Evolutionary conservation across 2,113 vertebrate genomes (phyloP).

Genomic region (Anoura caudifer): DNA sequence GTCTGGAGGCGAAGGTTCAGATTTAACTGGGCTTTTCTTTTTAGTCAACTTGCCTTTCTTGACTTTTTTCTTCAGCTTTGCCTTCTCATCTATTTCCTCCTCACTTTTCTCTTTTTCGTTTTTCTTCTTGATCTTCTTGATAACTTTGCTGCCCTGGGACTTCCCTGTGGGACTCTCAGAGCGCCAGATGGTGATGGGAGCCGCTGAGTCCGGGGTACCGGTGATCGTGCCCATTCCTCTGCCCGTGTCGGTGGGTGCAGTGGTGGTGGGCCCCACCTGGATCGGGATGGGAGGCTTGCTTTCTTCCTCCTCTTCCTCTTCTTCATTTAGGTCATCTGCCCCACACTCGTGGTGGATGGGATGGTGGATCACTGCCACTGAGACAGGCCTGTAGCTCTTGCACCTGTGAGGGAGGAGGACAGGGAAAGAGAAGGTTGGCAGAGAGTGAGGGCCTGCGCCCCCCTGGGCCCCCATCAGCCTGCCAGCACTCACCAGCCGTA

Average conservation of each 20-base stretch:
- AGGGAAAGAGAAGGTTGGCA: accelerated
- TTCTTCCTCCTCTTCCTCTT: slow-evolving; percentile 66
- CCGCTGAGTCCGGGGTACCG: neutral
- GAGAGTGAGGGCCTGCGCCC: neutral
- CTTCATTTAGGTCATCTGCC: slow-evolving; percentile 85
- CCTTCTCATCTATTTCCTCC: slow-evolving; percentile 67
- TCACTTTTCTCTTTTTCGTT: slow-evolving; percentile 81
- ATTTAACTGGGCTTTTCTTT: slow-evolving; percentile 67
- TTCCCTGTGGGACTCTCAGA: slow-evolving; percentile 68
- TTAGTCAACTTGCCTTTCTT: slow-evolving; percentile 65
- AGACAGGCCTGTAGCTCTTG: slow-evolving; percentile 86
- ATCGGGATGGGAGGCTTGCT: neutral
- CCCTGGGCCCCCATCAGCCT: neutral
- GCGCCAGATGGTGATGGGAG: slow-evolving; percentile 71
- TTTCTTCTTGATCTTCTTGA: slow-evolving; percentile 79
- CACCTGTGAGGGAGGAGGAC: slow-evolving; percentile 80
- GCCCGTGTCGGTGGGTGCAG: neutral
- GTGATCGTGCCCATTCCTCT: neutral
- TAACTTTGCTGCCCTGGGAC: slow-evolving; percentile 14
- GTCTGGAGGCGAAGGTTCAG: slow-evolving; percentile 43
- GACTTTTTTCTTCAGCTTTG: slow-evolving; percentile 72
- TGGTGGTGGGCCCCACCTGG: neutral
- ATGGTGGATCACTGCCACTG: slow-evolving; percentile 85
- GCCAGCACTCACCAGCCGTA: slow-evolving; percentile 89
- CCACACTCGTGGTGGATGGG: slow-evolving; percentile 89